These are phyloP conservation scores for Latrodectus elegans DNA, from an alignment of 2,888 invertebrate species.

Conservation along the genomic window DNA sequence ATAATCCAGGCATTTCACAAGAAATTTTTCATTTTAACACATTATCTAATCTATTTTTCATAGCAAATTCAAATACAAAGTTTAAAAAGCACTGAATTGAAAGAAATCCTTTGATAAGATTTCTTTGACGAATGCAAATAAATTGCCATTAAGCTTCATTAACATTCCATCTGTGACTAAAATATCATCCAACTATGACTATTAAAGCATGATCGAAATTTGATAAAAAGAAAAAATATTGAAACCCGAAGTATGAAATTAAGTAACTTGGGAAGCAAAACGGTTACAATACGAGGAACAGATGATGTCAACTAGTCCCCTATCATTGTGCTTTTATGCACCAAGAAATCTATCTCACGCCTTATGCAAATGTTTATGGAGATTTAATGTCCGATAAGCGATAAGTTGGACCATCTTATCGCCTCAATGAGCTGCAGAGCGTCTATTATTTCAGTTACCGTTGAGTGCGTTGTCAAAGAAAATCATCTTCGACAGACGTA, in stretches of 20 bases:
- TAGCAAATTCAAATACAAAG: too few relatives aligned
- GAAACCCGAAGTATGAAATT: neutral
- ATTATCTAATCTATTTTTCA: too few relatives aligned
- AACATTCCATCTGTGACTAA: too few relatives aligned
- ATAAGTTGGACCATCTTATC: constrained; percentile 37
- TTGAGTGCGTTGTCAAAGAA: constrained; percentile 38
- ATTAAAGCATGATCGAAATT: neutral
- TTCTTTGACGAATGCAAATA: too few relatives aligned
- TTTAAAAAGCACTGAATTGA: too few relatives aligned
- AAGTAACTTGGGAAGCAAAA: constrained; percentile 9
- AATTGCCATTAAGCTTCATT: too few relatives aligned
- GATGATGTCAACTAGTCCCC: constrained; percentile 45
- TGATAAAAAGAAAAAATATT: neutral
- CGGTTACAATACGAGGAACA: constrained; percentile 35
- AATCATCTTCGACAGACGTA: constrained; percentile 25
- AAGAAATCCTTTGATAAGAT: too few relatives aligned
- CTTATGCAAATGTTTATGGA: constrained; percentile 60
- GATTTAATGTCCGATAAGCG: constrained; percentile 48
- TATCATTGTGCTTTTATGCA: constrained; percentile 46
- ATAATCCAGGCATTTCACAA: too few relatives aligned
- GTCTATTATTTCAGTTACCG: constrained; percentile 59
- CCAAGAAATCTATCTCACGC: constrained; percentile 53
- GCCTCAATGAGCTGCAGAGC: constrained; percentile 30
- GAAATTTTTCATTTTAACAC: too few relatives aligned
- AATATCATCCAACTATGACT: neutral